Evolutionary conservation across 2,113 vertebrate genomes (phyloP).

Genomic region (Seriola dumerili): DNA sequence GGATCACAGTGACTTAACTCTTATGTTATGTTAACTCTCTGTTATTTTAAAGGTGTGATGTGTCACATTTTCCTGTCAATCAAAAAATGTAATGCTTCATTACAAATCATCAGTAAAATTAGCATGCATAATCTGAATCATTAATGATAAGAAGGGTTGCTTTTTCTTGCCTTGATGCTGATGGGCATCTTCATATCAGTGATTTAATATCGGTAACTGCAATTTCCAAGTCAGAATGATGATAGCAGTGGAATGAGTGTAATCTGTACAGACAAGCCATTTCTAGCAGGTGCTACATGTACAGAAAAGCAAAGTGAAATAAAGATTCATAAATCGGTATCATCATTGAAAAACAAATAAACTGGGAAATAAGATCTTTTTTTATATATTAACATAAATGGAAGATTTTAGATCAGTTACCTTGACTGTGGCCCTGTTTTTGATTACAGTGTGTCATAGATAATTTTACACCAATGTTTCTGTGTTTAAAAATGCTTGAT

Average conservation of each 20-base stretch:
- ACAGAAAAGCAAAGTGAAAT: not conserved
- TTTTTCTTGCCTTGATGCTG: not conserved
- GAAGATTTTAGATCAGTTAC: not conserved
- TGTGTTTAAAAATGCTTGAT: constrained; percentile 9
- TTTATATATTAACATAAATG: not conserved
- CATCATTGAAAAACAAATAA: not conserved
- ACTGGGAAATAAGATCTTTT: too few species aligned
- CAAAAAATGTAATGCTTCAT: not conserved
- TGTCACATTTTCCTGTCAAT: constrained; percentile 10
- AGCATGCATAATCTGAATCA: not conserved
- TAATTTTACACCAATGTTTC: constrained; percentile 16
- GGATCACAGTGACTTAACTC: not conserved
- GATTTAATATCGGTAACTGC: not conserved
- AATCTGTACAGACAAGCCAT: not conserved
- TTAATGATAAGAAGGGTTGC: constrained; percentile 10
- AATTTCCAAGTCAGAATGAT: not conserved
- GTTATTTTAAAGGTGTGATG: constrained; percentile 5
- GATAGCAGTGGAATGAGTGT: not conserved
- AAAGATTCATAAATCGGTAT: not conserved
- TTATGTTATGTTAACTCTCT: too few species aligned
- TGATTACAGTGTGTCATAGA: not conserved
- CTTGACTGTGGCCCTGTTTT: not conserved
- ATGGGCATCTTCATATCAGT: not conserved
- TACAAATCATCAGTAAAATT: constrained; percentile 19
- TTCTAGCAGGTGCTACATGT: not conserved